Conservation (phyloP, 1,140 invertebrate genomes). For the Temnothorax longispinosus region DNA sequence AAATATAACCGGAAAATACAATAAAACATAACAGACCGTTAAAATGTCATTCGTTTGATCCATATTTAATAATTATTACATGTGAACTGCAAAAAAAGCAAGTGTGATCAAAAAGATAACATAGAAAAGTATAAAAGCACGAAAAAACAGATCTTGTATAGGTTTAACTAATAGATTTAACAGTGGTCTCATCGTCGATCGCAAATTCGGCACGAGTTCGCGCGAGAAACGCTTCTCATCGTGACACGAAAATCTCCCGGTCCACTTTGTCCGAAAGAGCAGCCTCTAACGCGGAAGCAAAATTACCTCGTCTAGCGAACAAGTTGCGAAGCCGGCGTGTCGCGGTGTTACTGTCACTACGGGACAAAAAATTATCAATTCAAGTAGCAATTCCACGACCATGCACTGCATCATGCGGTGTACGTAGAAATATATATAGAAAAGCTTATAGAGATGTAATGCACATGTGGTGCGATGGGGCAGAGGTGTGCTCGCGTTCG, state of each 20-base stretch:
- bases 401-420: slow-evolving; percentile 17
- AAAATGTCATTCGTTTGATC: neutral
- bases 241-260: neutral
- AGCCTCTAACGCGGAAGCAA: slow-evolving; percentile 52
- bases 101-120: neutral
- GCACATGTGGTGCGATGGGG: neutral
- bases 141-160: neutral
- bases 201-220: slow-evolving; percentile 15
- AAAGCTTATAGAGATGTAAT: neutral
- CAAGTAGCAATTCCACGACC: slow-evolving; percentile 54
- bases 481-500: slow-evolving; percentile 2
- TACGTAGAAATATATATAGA: neutral
- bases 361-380: slow-evolving; percentile 76
- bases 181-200: neutral
- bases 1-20: neutral
- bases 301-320: slow-evolving; percentile 78
- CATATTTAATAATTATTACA: neutral
- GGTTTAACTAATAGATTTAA: neutral
- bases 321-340: slow-evolving; percentile 64
- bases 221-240: slow-evolving; percentile 15
- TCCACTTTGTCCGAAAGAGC: slow-evolving; percentile 49
- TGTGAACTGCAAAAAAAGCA: neutral
- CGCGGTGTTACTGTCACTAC: slow-evolving; percentile 59
- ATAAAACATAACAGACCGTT: neutral
- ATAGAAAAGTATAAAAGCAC: neutral